Conservation (phyloP, 2,888 invertebrate genomes). For the Nomada fabriciana region DNA sequence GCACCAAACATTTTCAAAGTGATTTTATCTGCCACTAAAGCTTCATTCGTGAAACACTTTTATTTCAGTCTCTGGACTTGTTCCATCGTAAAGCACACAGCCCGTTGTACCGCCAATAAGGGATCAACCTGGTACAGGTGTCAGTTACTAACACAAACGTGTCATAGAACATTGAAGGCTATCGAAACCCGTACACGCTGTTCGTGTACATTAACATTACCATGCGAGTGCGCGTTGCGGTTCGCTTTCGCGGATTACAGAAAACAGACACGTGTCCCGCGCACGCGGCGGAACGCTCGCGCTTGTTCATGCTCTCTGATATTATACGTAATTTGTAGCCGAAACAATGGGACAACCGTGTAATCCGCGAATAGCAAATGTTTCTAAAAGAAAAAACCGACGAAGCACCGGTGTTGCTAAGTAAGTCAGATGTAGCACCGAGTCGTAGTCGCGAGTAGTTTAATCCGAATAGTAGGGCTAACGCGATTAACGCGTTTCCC, state of each 20-base stretch:
- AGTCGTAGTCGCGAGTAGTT: constrained; percentile 24
- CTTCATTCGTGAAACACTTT: too few species aligned
- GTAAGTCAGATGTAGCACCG: constrained; percentile 28
- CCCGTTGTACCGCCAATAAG: not conserved
- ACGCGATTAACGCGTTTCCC: constrained; percentile 49
- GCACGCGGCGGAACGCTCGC: constrained; percentile 21
- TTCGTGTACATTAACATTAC: constrained; percentile 6
- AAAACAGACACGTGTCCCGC: constrained; percentile 54
- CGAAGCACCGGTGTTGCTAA: constrained; percentile 7
- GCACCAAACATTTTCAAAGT: too few species aligned
- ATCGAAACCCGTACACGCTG: not conserved
- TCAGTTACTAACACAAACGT: not conserved
- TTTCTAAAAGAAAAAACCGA: constrained; percentile 12
- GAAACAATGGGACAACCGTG: constrained; percentile 48
- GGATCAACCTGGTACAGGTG: not conserved
- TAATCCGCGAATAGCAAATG: constrained; percentile 40
- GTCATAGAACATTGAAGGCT: not conserved
- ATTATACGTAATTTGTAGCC: constrained; percentile 41
- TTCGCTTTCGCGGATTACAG: constrained; percentile 46
- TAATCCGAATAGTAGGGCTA: constrained; percentile 37
- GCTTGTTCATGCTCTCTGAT: not conserved
- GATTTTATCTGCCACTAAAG: too few species aligned
- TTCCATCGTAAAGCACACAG: too few species aligned
- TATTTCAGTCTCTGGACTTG: too few species aligned
- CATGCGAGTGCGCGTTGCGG: constrained; percentile 30